Conservation (phyloP, 1,140 invertebrate species). For the Oscheius sp. region DNA sequence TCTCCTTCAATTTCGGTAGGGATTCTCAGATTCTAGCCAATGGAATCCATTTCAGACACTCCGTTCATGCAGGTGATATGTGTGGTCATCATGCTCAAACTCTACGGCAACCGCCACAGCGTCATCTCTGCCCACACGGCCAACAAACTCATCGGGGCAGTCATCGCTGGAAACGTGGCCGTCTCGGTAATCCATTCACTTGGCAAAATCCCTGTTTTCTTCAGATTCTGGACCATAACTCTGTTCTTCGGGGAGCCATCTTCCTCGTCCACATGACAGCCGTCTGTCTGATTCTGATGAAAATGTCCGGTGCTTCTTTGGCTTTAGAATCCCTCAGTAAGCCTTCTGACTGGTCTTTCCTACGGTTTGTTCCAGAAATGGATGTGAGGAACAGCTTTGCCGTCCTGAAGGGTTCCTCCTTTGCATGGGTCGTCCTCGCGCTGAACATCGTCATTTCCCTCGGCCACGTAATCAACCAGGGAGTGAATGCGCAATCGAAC, state of each 20-base stretch:
- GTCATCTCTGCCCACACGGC: background rate
- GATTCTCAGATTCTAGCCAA: background rate
- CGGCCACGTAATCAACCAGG: background rate
- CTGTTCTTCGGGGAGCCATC: background rate
- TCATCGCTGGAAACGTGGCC: background rate
- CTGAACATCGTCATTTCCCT: background rate
- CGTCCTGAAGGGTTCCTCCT: background rate
- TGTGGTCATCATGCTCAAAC: background rate
- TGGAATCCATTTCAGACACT: conserved; percentile 2
- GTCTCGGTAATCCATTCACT: background rate
- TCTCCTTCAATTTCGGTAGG: background rate
- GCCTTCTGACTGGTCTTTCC: background rate
- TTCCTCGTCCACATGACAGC: background rate
- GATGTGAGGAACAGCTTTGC: background rate
- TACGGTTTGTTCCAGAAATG: background rate
- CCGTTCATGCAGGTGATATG: background rate
- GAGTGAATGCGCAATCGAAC: conserved; percentile 59
- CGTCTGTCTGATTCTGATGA: background rate
- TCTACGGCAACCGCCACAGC: background rate
- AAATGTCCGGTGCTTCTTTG: background rate
- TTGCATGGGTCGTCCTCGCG: background rate
- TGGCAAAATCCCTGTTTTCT: background rate
- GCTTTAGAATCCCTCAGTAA: background rate
- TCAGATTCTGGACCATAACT: background rate
- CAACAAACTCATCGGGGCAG: background rate